phyloP scores from a whole-genome alignment of 2,113 vertebrate genomes.

The Ascaphus truei region DNA sequence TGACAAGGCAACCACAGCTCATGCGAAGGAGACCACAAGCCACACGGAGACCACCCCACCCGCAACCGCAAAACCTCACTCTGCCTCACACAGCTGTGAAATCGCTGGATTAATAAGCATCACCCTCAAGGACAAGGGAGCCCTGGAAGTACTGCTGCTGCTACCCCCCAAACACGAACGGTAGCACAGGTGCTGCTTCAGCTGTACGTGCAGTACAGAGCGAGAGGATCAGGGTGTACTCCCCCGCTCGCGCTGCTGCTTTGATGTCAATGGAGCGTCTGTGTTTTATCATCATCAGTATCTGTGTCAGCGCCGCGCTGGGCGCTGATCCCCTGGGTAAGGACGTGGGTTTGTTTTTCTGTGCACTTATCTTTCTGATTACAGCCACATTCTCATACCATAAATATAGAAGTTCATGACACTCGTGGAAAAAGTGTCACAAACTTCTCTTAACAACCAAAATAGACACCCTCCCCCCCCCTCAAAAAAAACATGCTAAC shows the following conservation, averaged over 20 bases:
- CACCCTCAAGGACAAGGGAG: not conserved
- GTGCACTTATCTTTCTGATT: not conserved
- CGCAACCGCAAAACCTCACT: not conserved
- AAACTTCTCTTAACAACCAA: too few relatives aligned
- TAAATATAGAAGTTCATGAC: too few relatives aligned
- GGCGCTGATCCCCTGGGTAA: not conserved
- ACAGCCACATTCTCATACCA: too few relatives aligned
- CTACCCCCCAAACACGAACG: not conserved
- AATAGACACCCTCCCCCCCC: too few relatives aligned
- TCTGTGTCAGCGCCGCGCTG: conserved; percentile 20
- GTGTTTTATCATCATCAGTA: conserved; percentile 13
- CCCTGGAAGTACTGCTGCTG: not conserved
- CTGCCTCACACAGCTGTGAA: not conserved
- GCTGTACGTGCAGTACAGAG: not conserved
- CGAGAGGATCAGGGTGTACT: not conserved
- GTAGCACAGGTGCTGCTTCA: not conserved
- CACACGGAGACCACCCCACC: conserved; percentile 13
- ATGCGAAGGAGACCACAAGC: conserved; percentile 22
- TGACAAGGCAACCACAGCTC: not conserved
- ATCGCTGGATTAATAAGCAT: not conserved
- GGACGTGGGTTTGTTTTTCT: not conserved
- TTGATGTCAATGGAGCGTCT: conserved; percentile 21
- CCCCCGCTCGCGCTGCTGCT: not conserved
- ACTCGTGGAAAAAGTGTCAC: too few relatives aligned
- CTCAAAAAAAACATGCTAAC: too few relatives aligned